A percentile compares a stretch with the other conserved stretches of the same genome.
Evolutionary conservation across 2,797 vertebrate species (phyloP).

Genomic region (Odontamblyopus lacepedii): DNA sequence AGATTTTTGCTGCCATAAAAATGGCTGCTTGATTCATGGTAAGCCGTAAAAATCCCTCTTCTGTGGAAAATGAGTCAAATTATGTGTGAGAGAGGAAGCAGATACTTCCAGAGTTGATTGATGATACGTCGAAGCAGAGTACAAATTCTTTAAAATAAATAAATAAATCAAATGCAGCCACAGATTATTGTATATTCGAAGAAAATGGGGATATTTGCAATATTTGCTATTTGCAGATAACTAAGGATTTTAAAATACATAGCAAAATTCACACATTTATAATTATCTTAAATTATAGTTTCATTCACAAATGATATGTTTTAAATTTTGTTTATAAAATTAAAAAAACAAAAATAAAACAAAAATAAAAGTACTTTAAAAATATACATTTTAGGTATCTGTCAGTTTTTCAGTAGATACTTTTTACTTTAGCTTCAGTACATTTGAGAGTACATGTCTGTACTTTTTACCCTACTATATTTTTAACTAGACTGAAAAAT

Average conservation of each 20-base stretch:
- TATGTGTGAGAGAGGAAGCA: constrained; percentile 40
- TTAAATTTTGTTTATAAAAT: too few species aligned
- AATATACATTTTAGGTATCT: too few species aligned
- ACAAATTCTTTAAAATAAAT: constrained; percentile 14
- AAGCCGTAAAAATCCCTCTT: constrained; percentile 52
- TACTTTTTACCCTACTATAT: too few species aligned
- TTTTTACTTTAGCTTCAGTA: too few species aligned
- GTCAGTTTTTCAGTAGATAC: too few species aligned
- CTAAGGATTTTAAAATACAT: too few species aligned
- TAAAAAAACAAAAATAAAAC: too few species aligned
- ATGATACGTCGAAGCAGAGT: constrained; percentile 19
- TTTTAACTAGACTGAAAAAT: too few species aligned
- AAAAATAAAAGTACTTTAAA: too few species aligned
- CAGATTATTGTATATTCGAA: not conserved
- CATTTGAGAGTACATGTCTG: too few species aligned
- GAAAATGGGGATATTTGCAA: not conserved
- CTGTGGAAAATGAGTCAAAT: constrained; percentile 33
- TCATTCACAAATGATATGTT: too few species aligned
- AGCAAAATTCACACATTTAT: not conserved
- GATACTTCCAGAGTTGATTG: constrained; percentile 32
- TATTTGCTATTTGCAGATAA: too few species aligned
- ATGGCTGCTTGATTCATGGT: constrained; percentile 49
- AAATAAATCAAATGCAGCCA: not conserved
- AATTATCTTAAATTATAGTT: not conserved
- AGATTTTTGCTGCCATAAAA: constrained; percentile 48